Base-by-base conservation (phyloP, 92 coral and sea anemone species). In the Parazoanthus atlanticus region DNA sequence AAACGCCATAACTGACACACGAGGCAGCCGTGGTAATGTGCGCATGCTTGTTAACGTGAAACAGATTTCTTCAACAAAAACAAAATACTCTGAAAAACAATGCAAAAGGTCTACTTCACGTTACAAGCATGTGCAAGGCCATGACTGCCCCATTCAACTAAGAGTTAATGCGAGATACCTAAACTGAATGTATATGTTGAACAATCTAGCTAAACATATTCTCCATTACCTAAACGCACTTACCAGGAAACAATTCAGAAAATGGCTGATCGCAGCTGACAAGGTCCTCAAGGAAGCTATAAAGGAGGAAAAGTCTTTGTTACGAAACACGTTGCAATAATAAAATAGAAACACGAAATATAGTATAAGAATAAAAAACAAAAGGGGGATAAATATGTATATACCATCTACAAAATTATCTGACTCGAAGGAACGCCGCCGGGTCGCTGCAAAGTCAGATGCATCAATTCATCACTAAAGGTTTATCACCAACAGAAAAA, bases 181-280 rank as follows among this genome's bases (percentile, higher is more conserved):
- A n/a, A n/a, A n/a, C n/a, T n/a, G n/a, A n/a, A n/a, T n/a, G n/a
- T n/a, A n/a, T n/a, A n/a, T n/a, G n/a, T n/a, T n/a, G n/a, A n/a
- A 15, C 65, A 19, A 56, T 12, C 8, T 2, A 56, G 65, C 65
- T 56, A 56, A 15, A 56, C 65, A 9, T 16, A 1, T 19, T 56
- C 65, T 56, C 1, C 65, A 19, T 56, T 23, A 5, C 1, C 26
- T 61, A 61, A 25, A 31, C 5, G 30, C 9, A 94, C 98, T 89
- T 86, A 97, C 99, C 96, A 97, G 89, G 34, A 93, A 92, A 89
- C 99, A 97, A 86, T 97, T 97, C 31, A 97, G 94, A 88, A 97
- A 97, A 82, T 97, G 99, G 89, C 98, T 97, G 74, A 95, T 92
- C 6, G 98, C 95, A 19, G 93, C 91, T 69, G 99, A 93, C 74